Conservation (phyloP, 2,888 invertebrate genomes). For the Danaus chrysippus region DNA sequence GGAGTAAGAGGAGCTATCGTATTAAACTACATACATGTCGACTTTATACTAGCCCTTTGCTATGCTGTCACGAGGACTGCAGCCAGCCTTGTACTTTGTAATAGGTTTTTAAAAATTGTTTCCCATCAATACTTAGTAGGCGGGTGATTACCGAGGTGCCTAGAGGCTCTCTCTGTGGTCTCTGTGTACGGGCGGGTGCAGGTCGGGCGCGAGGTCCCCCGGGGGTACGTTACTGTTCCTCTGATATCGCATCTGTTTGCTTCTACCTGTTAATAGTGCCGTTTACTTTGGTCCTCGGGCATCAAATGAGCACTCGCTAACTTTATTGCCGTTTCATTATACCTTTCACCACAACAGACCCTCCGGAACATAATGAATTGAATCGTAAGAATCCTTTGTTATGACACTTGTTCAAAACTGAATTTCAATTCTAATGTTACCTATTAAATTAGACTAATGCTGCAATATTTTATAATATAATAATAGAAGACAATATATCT, state of each 20-base stretch:
- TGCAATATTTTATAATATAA: too few relatives aligned
- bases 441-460: too few relatives aligned
- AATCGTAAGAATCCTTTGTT: conserved; percentile 1
- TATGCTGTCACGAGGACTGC: background rate
- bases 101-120: background rate
- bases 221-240: conserved; percentile 58
- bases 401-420: background rate
- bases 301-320: conserved; percentile 39
- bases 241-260: conserved; percentile 48
- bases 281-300: conserved; percentile 38
- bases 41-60: conserved; percentile 17
- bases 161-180: conserved; percentile 41
- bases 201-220: conserved; percentile 44
- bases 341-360: conserved; percentile 24
- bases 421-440: too few relatives aligned
- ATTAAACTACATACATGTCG: conserved; percentile 37
- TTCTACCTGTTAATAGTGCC: conserved; percentile 37
- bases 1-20: conserved; percentile 21
- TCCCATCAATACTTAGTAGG: conserved; percentile 24
- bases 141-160: conserved; percentile 51
- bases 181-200: conserved; percentile 31
- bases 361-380: conserved; percentile 18
- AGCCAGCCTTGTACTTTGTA: conserved; percentile 38
- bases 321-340: conserved; percentile 31
- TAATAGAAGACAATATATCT: too few relatives aligned